Base-by-base conservation (phyloP, 2,113 vertebrate genomes). In the Gymnocephalus cernua region DNA sequence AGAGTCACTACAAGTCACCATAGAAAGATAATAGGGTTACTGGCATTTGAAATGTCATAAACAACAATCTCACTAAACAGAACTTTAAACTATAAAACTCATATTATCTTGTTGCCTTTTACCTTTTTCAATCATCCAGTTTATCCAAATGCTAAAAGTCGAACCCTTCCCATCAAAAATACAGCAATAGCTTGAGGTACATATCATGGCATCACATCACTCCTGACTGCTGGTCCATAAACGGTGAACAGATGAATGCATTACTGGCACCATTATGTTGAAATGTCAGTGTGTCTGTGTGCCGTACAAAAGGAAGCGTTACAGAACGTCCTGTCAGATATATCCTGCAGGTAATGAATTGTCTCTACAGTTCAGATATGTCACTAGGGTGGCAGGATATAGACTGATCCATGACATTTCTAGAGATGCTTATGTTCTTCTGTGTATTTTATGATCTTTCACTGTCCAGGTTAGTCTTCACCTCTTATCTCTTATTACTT, bases 231-330 rank as follows among this genome's bases (percentile, higher is more conserved):
- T 87, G 67, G 61, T 86, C 86, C 77, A 77, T 87, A 81, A 91
- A 90, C 29, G 54, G 27, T n/a, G 87, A 90, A 79, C 89, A 85
- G 78, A 91, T 80, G 90, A 90, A 90, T 87, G 84, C 74, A 82
- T 90, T 85, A 91, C 85, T 86, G 88, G 76, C 74, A 80, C 78
- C 85, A 89, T 87, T 91, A 80, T 91, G 88, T 77, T 85, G 67
- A 92, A 94, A 92, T 92, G 88, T 93, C 91, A 92, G 85, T 38
- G 62, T 84, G 86, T 70, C 64, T 74, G 74, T 32, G 61, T 23
- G 68, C 62, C 32, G 6, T 61, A 77, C 77, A 82, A 72, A 83
- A 75, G 35, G 64, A 14, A 57, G 67, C 67, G n/a, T 74, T 76
- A 15, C 90, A 74, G 84, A 76, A 47, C 32, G 65, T 82, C 66